Base-by-base conservation (phyloP, 2,888 invertebrate species). In the Tanytarsus gracilentus region DNA sequence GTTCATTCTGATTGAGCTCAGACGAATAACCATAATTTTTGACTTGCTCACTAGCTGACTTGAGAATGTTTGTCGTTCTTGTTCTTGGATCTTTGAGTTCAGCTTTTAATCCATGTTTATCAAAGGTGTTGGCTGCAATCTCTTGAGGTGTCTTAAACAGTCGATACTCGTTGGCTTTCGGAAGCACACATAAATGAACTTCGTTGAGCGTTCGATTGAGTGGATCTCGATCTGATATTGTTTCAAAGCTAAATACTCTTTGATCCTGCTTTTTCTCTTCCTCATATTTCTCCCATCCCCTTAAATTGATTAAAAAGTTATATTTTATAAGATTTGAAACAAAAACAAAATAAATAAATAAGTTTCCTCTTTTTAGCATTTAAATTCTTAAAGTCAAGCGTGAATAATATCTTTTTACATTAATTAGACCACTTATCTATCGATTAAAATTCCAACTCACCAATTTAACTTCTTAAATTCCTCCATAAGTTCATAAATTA, bases 281-380 rank as follows among this genome's bases (percentile, higher is more conserved):
- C 40, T 39, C 36, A 40, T 56, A 58, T 48, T 44, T 58, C n/a
- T 58, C 11, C 60, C 60, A 60, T 21, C 36, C 49, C 50, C 60
- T 49, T 18, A 1, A 44, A 44, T 44, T 16, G 27, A 18, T 6
- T 21, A 44, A 21, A 9, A 30, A 30, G 7, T 30, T 7, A 11
- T 7, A 30, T 30, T 30, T 11, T 30, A 7, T 7, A 9, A 30
- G 30, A 9, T 30, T 11, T 30, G 7, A 11, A 11, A 30, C 30
- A 7, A 30, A 30, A 11, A 30, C 30, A 7, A n/a, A n/a, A n/a
- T n/a, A 18, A 44, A 21, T 44, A 9, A 7, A 7, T 44, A 7
- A 44, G 5, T 44, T 9, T 44, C 18, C 14, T n/a, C 14, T 33
- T 7, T 18, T 29, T 52, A 18, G 4, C 30, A 18, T 18, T 29